These are phyloP conservation scores for Echinops telfairi DNA, from an alignment of 2,113 vertebrate species.

Conservation along the genomic window DNA sequence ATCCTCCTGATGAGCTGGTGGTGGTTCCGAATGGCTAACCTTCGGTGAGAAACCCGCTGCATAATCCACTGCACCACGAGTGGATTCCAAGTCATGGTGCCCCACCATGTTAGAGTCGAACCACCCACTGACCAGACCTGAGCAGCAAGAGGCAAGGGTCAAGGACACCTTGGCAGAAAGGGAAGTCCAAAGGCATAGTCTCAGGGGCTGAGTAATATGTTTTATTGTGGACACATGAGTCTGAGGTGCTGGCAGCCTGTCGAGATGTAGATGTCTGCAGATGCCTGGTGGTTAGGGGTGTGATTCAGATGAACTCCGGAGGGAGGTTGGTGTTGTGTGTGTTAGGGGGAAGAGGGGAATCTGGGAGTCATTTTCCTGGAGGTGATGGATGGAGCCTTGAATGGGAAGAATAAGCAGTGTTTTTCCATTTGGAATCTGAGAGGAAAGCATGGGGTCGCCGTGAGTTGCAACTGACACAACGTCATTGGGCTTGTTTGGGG, in stretches of 20 bases:
- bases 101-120: not conserved
- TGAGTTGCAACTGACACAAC: not conserved
- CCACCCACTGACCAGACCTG: not conserved
- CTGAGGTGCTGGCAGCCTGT: not conserved
- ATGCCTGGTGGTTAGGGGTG: not conserved
- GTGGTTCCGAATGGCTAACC: too few relatives aligned
- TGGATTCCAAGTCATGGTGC: not conserved
- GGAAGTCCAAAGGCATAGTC: not conserved
- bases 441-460: not conserved
- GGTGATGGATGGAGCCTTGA: not conserved
- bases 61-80: not conserved
- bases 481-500: not conserved
- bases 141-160: not conserved
- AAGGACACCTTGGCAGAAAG: not conserved
- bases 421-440: not conserved
- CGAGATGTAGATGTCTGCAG: not conserved
- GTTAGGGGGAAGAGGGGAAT: not conserved
- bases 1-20: too few relatives aligned
- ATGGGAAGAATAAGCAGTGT: not conserved
- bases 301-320: not conserved
- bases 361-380: slow-evolving; percentile 51
- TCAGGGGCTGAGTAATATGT: not conserved
- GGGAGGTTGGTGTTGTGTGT: not conserved
- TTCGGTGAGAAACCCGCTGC: too few relatives aligned
- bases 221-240: not conserved